phyloP scores from a whole-genome alignment of 2,797 vertebrate genomes.

The Characodon lateralis region DNA sequence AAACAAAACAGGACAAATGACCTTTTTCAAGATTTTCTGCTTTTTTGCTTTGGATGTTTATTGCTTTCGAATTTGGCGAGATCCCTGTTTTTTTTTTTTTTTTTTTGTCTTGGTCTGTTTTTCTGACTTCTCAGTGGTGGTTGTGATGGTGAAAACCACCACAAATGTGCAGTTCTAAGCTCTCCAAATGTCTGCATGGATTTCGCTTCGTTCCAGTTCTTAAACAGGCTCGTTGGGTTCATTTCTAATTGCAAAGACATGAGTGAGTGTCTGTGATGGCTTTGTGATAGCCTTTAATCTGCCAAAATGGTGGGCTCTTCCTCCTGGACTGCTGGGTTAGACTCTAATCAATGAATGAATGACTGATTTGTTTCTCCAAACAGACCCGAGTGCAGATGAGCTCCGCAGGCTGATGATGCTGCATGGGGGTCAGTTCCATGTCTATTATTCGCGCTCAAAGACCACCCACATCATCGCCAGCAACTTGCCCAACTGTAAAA shows the following conservation, averaged over 20 bases:
- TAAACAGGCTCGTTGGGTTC: not conserved
- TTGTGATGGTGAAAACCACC: too few species aligned
- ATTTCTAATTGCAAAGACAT: not conserved
- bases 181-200: too few species aligned
- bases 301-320: not conserved
- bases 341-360: not conserved
- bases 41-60: too few species aligned
- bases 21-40: too few species aligned
- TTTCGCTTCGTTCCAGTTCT: not conserved
- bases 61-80: too few species aligned
- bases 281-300: not conserved
- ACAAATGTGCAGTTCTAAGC: too few species aligned
- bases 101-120: too few species aligned
- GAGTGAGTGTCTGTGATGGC: not conserved
- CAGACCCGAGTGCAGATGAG: slow-evolving; percentile 94
- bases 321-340: not conserved
- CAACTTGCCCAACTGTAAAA: slow-evolving; percentile 95
- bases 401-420: slow-evolving; percentile 95
- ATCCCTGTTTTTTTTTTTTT: too few species aligned
- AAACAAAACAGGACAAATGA: too few species aligned
- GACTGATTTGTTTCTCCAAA: slow-evolving; percentile 15
- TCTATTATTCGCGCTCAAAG: slow-evolving; percentile 94
- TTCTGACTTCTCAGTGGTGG: too few species aligned
- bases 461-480: slow-evolving; percentile 97
- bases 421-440: slow-evolving; percentile 94